phyloP scores from a whole-genome alignment of 1,140 invertebrate species.

The Drosophila dunni region DNA sequence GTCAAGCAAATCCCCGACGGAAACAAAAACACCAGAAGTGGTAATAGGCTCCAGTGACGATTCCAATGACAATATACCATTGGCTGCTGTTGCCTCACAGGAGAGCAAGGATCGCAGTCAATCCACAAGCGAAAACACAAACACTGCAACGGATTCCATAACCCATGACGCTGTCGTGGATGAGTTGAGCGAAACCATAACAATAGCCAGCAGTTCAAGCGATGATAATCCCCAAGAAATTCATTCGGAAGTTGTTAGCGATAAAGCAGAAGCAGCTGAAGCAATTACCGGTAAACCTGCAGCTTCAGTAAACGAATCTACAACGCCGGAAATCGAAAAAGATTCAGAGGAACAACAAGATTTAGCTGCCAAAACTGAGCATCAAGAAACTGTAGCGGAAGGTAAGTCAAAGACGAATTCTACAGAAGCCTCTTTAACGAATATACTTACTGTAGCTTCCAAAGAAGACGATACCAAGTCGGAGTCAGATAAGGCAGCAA shows the following conservation, averaged over 20 bases:
- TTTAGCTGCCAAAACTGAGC: not conserved
- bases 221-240: conserved; percentile 55
- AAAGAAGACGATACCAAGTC: conserved; percentile 38
- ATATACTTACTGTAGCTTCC: not conserved
- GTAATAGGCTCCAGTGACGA: conserved; percentile 77
- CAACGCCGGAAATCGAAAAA: not conserved
- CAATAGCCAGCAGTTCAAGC: conserved; percentile 65
- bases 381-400: conserved; percentile 3
- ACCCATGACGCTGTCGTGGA: conserved; percentile 54
- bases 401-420: not conserved
- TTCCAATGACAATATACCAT: conserved; percentile 72
- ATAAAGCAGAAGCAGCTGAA: conserved; percentile 24
- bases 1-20: conserved; percentile 12
- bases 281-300: not conserved
- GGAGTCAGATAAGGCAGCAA: conserved; percentile 28
- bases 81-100: conserved; percentile 67
- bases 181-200: conserved; percentile 61
- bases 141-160: conserved; percentile 20
- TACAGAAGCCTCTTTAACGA: not conserved
- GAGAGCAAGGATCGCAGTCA: conserved; percentile 57
- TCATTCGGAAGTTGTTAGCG: not conserved
- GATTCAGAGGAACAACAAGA: not conserved
- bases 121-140: conserved; percentile 19
- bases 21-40: conserved; percentile 53
- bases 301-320: not conserved